phyloP scores from a whole-genome alignment of 2,888 invertebrate species.

The Cantharis rustica region DNA sequence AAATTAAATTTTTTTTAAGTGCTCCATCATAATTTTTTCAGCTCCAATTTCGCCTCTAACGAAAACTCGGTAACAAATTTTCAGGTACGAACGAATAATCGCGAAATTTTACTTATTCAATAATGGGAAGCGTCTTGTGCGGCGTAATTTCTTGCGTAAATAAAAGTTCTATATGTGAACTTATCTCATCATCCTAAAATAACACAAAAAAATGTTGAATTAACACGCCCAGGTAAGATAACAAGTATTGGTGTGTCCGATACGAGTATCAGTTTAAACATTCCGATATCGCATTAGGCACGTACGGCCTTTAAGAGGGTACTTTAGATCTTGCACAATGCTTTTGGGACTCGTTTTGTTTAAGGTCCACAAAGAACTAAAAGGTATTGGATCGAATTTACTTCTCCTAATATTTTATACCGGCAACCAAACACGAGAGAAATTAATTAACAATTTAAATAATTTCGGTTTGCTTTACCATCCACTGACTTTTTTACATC shows the following conservation, averaged over 20 bases:
- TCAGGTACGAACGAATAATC: background rate
- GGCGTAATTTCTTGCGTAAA: constrained; percentile 27
- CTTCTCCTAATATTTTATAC: background rate
- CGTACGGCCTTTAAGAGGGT: constrained; percentile 36
- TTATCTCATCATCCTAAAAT: constrained; percentile 32
- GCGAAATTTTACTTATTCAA: constrained; percentile 10
- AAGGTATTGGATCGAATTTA: constrained; percentile 28
- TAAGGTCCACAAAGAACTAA: constrained; percentile 31
- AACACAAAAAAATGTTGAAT: constrained; percentile 32
- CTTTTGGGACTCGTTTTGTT: constrained; percentile 29
- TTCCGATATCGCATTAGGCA: constrained; percentile 35
- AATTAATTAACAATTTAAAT: background rate
- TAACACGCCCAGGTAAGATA: constrained; percentile 34
- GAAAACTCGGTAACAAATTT: background rate
- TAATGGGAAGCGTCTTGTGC: constrained; percentile 21
- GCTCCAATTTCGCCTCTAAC: background rate
- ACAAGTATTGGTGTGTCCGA: constrained; percentile 33
- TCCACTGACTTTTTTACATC: background rate
- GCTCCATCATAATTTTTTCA: background rate
- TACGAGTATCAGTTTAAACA: constrained; percentile 37
- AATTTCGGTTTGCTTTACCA: background rate
- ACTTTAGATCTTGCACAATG: constrained; percentile 31
- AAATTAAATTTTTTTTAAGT: background rate
- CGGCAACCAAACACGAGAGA: background rate
- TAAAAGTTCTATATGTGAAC: constrained; percentile 32